Conservation (phyloP, 2,797 vertebrate species). For the Picus viridis region DNA sequence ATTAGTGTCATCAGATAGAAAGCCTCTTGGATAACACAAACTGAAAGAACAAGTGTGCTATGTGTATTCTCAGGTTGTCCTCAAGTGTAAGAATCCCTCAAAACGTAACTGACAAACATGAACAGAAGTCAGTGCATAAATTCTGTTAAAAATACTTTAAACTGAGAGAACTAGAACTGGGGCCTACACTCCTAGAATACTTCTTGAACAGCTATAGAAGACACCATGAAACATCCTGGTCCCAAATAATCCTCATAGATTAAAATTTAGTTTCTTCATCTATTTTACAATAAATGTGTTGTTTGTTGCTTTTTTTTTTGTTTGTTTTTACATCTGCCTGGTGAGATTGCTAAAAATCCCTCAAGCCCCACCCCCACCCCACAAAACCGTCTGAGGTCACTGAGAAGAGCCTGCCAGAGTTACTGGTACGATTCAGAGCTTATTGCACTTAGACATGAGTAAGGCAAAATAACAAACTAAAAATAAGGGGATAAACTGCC, state of each 20-base stretch:
- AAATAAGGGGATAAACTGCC: slow-evolving; percentile 66
- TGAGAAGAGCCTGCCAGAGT: slow-evolving; percentile 66
- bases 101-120: not conserved
- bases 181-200: slow-evolving; percentile 20
- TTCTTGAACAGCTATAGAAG: slow-evolving; percentile 42
- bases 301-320: too few species aligned
- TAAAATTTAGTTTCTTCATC: slow-evolving; percentile 40
- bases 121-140: slow-evolving; percentile 61
- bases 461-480: slow-evolving; percentile 77
- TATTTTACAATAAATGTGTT: slow-evolving; percentile 19
- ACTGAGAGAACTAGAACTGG: slow-evolving; percentile 8
- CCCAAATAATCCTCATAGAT: slow-evolving; percentile 55
- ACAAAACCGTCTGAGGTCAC: slow-evolving; percentile 42
- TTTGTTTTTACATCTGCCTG: slow-evolving; percentile 18
- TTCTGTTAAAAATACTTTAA: slow-evolving; percentile 46
- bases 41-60: slow-evolving; percentile 53
- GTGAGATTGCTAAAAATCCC: slow-evolving; percentile 46
- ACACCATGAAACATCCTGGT: slow-evolving; percentile 38
- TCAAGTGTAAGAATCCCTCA: slow-evolving; percentile 64
- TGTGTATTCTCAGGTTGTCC: slow-evolving; percentile 41
- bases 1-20: slow-evolving; percentile 55
- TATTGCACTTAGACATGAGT: slow-evolving; percentile 83
- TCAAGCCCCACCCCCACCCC: slow-evolving; percentile 37
- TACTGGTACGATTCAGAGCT: slow-evolving; percentile 68
- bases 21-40: slow-evolving; percentile 66